A percentile compares a stretch with the other conserved stretches of the same genome.
These are phyloP conservation scores for Capromys pilorides DNA, from an alignment of 2,797 vertebrate species.

Conservation along the genomic window DNA sequence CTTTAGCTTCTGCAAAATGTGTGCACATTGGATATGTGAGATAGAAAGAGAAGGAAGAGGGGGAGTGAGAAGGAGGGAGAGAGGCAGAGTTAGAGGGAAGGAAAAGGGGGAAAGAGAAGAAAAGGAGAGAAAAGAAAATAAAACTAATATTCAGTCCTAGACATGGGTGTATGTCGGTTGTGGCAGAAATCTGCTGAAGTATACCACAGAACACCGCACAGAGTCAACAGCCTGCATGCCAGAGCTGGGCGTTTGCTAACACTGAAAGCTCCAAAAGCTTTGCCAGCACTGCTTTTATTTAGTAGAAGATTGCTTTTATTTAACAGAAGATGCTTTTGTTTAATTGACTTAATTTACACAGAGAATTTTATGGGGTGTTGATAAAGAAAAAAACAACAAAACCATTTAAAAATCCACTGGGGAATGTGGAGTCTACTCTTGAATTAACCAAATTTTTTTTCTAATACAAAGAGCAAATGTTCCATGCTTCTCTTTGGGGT, in stretches of 20 bases:
- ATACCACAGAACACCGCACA: neutral
- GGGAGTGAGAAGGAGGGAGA: neutral
- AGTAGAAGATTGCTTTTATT: conserved; percentile 16
- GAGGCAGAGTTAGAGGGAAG: neutral
- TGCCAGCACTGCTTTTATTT: neutral
- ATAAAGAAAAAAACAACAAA: neutral
- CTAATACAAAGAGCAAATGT: neutral
- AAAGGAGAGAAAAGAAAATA: neutral
- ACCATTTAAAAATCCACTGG: neutral
- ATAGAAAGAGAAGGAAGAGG: neutral
- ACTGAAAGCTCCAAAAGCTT: neutral
- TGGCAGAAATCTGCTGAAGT: neutral
- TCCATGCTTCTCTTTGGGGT: neutral
- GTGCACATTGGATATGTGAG: neutral
- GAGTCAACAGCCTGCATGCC: neutral
- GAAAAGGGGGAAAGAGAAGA: neutral
- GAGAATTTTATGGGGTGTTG: neutral
- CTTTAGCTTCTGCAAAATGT: neutral
- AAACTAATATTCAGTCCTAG: conserved; percentile 7
- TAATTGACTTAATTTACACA: neutral
- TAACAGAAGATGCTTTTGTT: conserved; percentile 20
- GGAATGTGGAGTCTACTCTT: neutral
- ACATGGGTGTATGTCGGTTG: neutral
- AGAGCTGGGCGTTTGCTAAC: neutral
- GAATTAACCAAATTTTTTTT: conserved; percentile 8